A percentile compares a stretch with the other conserved stretches of the same genome.
phyloP scores from a whole-genome alignment of 2,888 invertebrate species.

The Euzetes globulus region DNA sequence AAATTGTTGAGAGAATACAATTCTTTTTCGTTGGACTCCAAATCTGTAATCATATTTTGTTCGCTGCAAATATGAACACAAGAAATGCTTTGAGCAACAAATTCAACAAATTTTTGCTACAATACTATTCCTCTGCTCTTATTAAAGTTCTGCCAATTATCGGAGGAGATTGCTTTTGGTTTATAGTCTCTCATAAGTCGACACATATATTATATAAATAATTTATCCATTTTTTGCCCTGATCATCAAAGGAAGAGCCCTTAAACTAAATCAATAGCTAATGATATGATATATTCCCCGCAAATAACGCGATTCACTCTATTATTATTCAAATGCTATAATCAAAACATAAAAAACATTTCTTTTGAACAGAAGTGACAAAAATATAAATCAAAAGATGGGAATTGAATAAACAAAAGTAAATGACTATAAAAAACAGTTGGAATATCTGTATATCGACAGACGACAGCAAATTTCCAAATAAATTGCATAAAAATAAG shows the following conservation, averaged over 20 bases:
- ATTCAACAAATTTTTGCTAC: neutral
- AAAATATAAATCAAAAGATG: too few species aligned
- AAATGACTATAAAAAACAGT: too few species aligned
- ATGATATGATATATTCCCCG: neutral
- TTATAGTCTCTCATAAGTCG: neutral
- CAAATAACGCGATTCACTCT: neutral
- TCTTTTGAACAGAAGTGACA: neutral
- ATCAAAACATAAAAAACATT: neutral
- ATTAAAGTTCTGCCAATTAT: conserved; percentile 8
- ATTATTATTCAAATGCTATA: conserved; percentile 1
- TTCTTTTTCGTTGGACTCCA: neutral
- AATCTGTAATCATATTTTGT: conserved; percentile 24
- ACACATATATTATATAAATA: conserved; percentile 9
- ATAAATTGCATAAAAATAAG: neutral
- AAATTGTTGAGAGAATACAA: conserved; percentile 22
- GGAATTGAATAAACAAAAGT: too few species aligned
- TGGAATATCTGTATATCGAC: too few species aligned
- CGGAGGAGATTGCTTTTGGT: neutral
- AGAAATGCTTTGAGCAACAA: conserved; percentile 16
- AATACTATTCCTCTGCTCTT: conserved; percentile 1
- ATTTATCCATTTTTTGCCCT: neutral
- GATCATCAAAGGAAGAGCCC: neutral
- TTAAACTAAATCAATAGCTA: neutral
- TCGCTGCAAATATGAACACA: neutral
- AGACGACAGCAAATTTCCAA: neutral